Conservation (phyloP, 1,140 invertebrate species). For the Drosophila yakuba region DNA sequence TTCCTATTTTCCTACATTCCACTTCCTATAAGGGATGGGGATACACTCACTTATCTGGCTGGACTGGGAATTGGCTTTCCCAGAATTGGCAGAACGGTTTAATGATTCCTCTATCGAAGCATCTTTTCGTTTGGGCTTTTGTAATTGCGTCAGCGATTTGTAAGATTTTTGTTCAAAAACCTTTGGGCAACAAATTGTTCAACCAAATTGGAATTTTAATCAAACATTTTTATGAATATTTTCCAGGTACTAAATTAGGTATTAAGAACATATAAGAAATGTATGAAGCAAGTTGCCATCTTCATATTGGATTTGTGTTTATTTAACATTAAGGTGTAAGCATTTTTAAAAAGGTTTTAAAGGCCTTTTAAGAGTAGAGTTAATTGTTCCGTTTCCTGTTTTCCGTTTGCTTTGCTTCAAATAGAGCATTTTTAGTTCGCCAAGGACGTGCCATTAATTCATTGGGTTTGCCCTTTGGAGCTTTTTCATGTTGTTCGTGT, state of each 20-base stretch:
- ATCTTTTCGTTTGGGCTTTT: neutral
- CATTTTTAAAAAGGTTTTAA: no score
- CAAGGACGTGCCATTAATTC: neutral
- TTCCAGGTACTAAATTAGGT: no score
- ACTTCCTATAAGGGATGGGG: neutral
- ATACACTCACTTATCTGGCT: neutral
- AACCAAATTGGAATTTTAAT: no score
- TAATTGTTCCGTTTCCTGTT: neutral
- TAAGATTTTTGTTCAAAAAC: no score
- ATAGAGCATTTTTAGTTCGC: conserved; percentile 13
- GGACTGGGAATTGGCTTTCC: conserved; percentile 15
- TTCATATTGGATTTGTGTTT: no score
- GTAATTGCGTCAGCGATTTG: no score
- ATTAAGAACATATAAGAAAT: no score
- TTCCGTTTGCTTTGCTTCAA: neutral
- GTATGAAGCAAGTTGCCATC: no score
- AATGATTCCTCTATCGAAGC: conserved; percentile 19
- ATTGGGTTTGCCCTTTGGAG: conserved; percentile 24
- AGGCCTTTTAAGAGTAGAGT: neutral
- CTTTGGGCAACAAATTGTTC: no score
- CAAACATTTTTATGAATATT: no score
- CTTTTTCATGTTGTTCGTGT: conserved; percentile 35
- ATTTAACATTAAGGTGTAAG: no score
- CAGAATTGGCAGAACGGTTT: conserved; percentile 5
- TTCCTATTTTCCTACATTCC: conserved; percentile 16